These are phyloP conservation scores for Candoia aspera DNA, from an alignment of 2,113 vertebrate genomes.

Conservation along the genomic window DNA sequence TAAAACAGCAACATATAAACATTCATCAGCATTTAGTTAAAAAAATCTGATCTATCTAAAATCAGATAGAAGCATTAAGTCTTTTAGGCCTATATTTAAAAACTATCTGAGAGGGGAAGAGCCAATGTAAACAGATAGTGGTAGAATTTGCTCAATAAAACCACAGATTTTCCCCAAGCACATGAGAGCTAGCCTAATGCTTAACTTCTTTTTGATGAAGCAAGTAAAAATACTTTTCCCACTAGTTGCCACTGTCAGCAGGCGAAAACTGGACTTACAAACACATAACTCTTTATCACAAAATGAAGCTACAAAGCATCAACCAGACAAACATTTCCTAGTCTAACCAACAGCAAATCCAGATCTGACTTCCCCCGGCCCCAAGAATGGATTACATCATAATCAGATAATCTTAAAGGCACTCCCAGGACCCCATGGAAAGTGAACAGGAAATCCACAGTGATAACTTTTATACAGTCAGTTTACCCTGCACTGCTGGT, in stretches of 20 bases:
- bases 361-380: neutral
- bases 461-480: neutral
- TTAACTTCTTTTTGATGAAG: neutral
- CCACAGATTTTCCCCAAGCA: neutral
- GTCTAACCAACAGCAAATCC: neutral
- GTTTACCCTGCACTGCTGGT: neutral
- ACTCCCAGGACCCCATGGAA: neutral
- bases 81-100: neutral
- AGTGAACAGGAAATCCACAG: neutral
- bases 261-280: neutral
- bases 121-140: neutral
- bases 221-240: neutral
- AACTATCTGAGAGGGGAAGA: neutral
- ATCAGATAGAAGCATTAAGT: neutral
- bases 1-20: neutral
- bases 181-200: neutral
- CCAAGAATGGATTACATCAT: neutral
- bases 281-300: neutral
- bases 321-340: fast-evolving
- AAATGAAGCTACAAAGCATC: neutral
- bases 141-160: neutral
- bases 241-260: neutral
- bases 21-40: neutral
- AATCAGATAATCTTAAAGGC: neutral
- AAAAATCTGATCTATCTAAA: neutral